Conservation (phyloP, 2,113 vertebrate species). For the Pseudorectes ferrugineus region DNA sequence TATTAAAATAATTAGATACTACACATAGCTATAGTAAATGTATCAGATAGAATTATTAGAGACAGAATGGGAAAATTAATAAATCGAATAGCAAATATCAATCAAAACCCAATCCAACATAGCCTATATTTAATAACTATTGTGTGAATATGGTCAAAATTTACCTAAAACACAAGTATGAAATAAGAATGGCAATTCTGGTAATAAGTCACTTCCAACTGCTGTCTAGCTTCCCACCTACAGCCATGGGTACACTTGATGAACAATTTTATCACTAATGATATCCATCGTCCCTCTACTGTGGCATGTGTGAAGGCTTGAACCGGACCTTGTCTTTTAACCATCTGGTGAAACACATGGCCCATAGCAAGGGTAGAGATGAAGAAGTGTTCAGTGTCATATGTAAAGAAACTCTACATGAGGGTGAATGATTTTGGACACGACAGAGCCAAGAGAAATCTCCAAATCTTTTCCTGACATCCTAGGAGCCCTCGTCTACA, state of each 20-base stretch:
- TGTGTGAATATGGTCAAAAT: background rate
- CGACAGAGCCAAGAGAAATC: background rate
- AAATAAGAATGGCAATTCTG: background rate
- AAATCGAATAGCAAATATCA: background rate
- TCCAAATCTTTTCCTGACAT: background rate
- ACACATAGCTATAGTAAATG: background rate
- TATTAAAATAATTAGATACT: background rate
- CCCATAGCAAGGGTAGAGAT: background rate
- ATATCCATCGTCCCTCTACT: background rate
- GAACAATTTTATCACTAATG: background rate
- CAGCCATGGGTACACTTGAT: background rate
- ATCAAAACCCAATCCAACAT: background rate
- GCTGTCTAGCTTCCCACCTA: background rate
- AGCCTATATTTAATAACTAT: background rate
- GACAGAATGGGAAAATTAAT: background rate
- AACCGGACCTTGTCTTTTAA: background rate
- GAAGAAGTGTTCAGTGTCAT: background rate
- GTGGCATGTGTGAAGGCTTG: background rate
- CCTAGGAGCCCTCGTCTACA: background rate
- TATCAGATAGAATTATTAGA: background rate
- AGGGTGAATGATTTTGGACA: background rate
- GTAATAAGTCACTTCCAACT: background rate
- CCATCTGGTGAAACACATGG: background rate
- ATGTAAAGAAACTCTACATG: background rate
- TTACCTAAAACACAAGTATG: background rate